phyloP scores from a whole-genome alignment of 2,888 invertebrate species.

The Junonia oenone region DNA sequence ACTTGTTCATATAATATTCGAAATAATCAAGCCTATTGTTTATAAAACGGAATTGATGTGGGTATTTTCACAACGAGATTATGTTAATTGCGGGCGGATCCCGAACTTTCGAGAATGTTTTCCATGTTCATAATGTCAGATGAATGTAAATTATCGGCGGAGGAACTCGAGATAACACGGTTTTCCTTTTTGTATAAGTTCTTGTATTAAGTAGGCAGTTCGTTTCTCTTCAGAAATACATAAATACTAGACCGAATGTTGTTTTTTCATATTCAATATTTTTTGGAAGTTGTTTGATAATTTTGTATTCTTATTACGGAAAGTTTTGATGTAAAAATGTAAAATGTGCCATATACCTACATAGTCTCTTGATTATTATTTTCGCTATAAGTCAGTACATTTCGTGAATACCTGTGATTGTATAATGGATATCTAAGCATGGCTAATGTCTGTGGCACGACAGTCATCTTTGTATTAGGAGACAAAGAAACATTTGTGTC shows the following conservation, averaged over 20 bases:
- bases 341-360: no score
- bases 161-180: slow-evolving; percentile 1
- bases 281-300: neutral
- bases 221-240: neutral
- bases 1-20: neutral
- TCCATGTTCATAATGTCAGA: slow-evolving; percentile 12
- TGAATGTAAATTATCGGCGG: slow-evolving; percentile 13
- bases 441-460: no score
- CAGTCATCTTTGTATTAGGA: no score
- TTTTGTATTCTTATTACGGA: neutral
- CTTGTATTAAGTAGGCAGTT: neutral
- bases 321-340: neutral
- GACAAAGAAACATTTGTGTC: no score
- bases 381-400: no score
- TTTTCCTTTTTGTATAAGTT: slow-evolving; percentile 11
- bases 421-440: no score
- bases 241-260: neutral
- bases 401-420: no score
- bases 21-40: neutral
- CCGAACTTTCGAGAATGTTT: slow-evolving; percentile 4
- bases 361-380: no score
- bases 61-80: slow-evolving; percentile 5
- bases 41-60: neutral
- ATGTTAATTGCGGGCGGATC: slow-evolving; percentile 5
- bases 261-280: neutral